A percentile compares a stretch with the other conserved stretches of the same genome.
These are phyloP conservation scores for Drosophila subpulchrella DNA, from an alignment of 1,140 invertebrate genomes.

Conservation along the genomic window DNA sequence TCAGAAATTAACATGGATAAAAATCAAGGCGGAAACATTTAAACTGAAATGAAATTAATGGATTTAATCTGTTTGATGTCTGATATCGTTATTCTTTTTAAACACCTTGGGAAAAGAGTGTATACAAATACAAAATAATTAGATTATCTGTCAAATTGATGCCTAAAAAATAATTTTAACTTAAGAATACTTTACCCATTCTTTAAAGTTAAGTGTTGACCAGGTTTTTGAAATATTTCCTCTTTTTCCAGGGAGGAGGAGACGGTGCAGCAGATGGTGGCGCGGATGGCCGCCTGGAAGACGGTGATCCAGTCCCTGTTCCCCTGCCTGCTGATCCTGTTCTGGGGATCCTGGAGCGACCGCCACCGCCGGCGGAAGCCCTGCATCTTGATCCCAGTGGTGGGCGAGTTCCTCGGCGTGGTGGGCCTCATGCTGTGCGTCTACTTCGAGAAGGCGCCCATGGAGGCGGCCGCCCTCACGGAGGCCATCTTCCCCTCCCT, in stretches of 20 bases:
- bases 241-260: slow-evolving; percentile 86
- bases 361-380: slow-evolving; percentile 90
- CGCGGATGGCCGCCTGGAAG: slow-evolving; percentile 92
- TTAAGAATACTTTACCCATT: too few species aligned
- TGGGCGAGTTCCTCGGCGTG: slow-evolving; percentile 91
- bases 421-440: slow-evolving; percentile 92
- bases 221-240: too few species aligned
- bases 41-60: too few species aligned
- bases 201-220: too few species aligned
- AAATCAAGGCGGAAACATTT: too few species aligned
- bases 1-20: too few species aligned
- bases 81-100: too few species aligned
- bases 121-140: too few species aligned
- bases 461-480: slow-evolving; percentile 90
- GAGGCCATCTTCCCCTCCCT: slow-evolving; percentile 92
- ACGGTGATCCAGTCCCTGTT: slow-evolving; percentile 90
- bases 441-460: slow-evolving; percentile 90
- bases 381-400: slow-evolving; percentile 92
- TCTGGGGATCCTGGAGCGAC: slow-evolving; percentile 92
- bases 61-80: too few species aligned
- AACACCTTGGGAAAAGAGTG: too few species aligned
- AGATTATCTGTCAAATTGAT: too few species aligned
- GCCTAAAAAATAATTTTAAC: too few species aligned
- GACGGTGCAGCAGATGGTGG: slow-evolving; percentile 90
- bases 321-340: slow-evolving; percentile 90